These are phyloP conservation scores for Numida meleagris DNA, from an alignment of 2,113 vertebrate species.

Conservation along the genomic window DNA sequence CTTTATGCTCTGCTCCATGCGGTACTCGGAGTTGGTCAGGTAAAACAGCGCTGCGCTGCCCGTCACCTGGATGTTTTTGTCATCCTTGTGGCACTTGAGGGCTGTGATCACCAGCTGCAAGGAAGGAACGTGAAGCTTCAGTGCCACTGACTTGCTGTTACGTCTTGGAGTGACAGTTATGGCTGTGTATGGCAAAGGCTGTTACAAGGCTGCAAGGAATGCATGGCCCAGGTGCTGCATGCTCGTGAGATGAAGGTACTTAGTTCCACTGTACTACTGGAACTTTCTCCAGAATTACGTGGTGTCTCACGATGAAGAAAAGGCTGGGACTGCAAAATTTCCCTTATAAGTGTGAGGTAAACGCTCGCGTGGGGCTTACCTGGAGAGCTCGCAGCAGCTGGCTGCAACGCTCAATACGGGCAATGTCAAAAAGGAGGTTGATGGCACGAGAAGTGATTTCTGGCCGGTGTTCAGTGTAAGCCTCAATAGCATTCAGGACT, in stretches of 20 bases:
- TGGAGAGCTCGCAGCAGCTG: conserved; percentile 92
- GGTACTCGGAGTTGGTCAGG: conserved; percentile 95
- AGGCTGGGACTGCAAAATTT: not conserved
- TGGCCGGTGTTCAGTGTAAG: conserved; percentile 92
- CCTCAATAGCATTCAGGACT: conserved; percentile 94
- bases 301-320: not conserved
- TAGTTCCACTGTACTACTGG: not conserved
- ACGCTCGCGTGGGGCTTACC: conserved; percentile 64
- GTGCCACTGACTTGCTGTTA: not conserved
- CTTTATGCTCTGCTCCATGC: conserved; percentile 89
- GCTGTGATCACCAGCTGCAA: conserved; percentile 93
- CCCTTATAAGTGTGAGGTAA: not conserved
- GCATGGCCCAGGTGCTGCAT: rapidly evolving
- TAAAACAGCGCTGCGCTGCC: conserved; percentile 96
- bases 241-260: not conserved
- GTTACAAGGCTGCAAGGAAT: not conserved
- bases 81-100: conserved; percentile 94
- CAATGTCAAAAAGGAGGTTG: conserved; percentile 96
- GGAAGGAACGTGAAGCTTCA: not conserved
- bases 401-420: conserved; percentile 93
- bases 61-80: conserved; percentile 96
- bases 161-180: not conserved
- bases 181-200: not conserved
- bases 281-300: not conserved
- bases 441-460: conserved; percentile 95